Conservation (phyloP, 2,888 invertebrate species). For the Drosophila leonis region DNA sequence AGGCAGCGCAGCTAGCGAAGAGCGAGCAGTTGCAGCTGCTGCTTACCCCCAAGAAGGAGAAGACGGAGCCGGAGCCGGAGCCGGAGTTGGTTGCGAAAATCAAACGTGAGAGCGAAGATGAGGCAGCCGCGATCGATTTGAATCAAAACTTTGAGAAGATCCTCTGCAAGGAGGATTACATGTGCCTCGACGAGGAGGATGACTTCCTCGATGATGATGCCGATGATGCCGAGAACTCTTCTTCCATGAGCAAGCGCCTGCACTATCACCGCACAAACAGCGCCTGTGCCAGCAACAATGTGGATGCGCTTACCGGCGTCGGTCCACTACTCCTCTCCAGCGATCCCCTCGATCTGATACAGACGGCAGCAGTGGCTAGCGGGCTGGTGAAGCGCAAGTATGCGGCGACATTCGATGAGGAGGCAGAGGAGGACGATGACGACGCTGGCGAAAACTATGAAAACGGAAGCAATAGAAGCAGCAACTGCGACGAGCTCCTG, state of each 20-base stretch:
- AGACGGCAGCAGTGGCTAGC: conserved; percentile 42
- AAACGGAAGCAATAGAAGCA: conserved; percentile 37
- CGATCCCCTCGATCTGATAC: conserved; percentile 84
- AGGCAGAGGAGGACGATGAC: conserved; percentile 54
- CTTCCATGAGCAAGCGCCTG: conserved; percentile 70
- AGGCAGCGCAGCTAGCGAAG: conserved; percentile 63
- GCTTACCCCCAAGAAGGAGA: conserved; percentile 82
- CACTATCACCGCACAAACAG: conserved; percentile 24
- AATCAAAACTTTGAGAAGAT: conserved; percentile 86
- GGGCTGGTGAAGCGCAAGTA: conserved; percentile 73
- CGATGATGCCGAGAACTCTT: conserved; percentile 71
- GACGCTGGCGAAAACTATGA: conserved; percentile 43
- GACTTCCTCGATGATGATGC: conserved; percentile 68
- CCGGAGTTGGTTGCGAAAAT: conserved; percentile 42
- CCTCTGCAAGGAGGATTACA: conserved; percentile 85
- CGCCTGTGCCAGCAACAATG: conserved; percentile 52
- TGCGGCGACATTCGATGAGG: conserved; percentile 62
- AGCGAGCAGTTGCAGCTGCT: conserved; percentile 75
- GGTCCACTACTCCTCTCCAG: conserved; percentile 29
- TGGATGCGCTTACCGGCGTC: conserved; percentile 34
- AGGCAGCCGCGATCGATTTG: conserved; percentile 72
- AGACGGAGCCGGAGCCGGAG: conserved; percentile 59
- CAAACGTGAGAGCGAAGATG: conserved; percentile 47
- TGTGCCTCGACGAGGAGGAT: conserved; percentile 84
- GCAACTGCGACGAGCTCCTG: conserved; percentile 35